Conservation (phyloP, 2,797 vertebrate species). For the Sebastes nivosus region DNA sequence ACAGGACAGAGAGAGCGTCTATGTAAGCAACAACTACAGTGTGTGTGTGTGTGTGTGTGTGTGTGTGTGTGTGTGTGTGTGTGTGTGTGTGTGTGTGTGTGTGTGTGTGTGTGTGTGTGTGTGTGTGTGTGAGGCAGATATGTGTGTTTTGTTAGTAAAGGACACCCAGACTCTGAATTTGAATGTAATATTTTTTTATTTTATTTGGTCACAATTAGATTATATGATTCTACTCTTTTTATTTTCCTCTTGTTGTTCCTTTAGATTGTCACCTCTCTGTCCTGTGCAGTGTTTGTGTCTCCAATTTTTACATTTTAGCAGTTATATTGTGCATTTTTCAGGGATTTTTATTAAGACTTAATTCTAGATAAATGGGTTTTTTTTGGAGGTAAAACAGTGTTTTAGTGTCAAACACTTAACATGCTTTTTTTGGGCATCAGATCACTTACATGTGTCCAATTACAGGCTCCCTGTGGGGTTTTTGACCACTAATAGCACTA, state of each 20-base stretch:
- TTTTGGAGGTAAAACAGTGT: not conserved
- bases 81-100: too few species aligned
- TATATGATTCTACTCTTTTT: not conserved
- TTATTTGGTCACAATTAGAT: constrained; percentile 7
- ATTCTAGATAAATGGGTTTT: not conserved
- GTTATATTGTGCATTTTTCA: not conserved
- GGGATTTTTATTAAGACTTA: not conserved
- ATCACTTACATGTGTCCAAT: not conserved
- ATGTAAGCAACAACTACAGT: constrained; percentile 73
- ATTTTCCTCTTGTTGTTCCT: not conserved
- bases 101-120: too few species aligned
- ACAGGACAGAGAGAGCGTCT: constrained; percentile 74
- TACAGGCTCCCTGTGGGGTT: not conserved
- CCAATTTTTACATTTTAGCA: not conserved
- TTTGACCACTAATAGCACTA: too few species aligned
- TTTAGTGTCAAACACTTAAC: not conserved
- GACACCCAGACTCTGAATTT: constrained; percentile 19
- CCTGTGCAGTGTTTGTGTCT: not conserved
- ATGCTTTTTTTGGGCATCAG: not conserved
- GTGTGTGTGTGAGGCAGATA: not conserved
- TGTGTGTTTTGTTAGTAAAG: constrained; percentile 33
- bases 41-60: constrained; percentile 22
- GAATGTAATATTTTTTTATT: constrained; percentile 32
- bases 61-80: too few species aligned
- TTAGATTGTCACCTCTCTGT: not conserved